These are phyloP conservation scores for Anaspis maculata DNA, from an alignment of 2,888 invertebrate genomes.

Conservation along the genomic window DNA sequence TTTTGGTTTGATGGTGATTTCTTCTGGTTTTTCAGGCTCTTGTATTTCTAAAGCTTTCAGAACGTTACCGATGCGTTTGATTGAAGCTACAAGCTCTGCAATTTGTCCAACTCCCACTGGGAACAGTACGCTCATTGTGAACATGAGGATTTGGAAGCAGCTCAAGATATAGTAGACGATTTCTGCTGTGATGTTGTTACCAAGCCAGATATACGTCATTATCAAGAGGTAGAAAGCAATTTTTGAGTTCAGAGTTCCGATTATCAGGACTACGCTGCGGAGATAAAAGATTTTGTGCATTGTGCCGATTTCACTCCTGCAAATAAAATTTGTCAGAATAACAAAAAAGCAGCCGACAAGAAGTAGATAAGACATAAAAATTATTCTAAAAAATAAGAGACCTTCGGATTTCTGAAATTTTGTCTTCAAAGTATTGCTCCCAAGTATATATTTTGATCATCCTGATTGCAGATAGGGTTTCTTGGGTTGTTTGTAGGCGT, in stretches of 20 bases:
- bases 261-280: slow-evolving; percentile 27
- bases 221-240: slow-evolving; percentile 35
- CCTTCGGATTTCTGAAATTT: slow-evolving; percentile 33
- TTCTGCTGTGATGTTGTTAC: slow-evolving; percentile 68
- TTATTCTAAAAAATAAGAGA: slow-evolving; percentile 1
- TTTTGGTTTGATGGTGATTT: slow-evolving; percentile 19
- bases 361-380: slow-evolving; percentile 2
- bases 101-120: slow-evolving; percentile 76
- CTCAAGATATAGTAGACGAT: slow-evolving; percentile 83
- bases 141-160: slow-evolving; percentile 77
- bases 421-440: slow-evolving; percentile 29
- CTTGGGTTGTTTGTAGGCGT: slow-evolving; percentile 25
- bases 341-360: slow-evolving; percentile 10
- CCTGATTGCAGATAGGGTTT: slow-evolving; percentile 27
- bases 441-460: slow-evolving; percentile 32
- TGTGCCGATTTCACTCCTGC: slow-evolving; percentile 59
- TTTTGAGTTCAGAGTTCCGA: slow-evolving; percentile 30
- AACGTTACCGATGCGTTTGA: slow-evolving; percentile 50
- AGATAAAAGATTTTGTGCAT: slow-evolving; percentile 31
- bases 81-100: slow-evolving; percentile 69
- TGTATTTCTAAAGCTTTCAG: slow-evolving; percentile 2
- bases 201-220: slow-evolving; percentile 57
- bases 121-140: slow-evolving; percentile 82
- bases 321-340: slow-evolving; percentile 20
- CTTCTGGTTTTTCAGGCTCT: slow-evolving; percentile 12